These are phyloP conservation scores for Glyphotaelius pellucidus DNA, from an alignment of 2,888 invertebrate genomes.

Conservation along the genomic window DNA sequence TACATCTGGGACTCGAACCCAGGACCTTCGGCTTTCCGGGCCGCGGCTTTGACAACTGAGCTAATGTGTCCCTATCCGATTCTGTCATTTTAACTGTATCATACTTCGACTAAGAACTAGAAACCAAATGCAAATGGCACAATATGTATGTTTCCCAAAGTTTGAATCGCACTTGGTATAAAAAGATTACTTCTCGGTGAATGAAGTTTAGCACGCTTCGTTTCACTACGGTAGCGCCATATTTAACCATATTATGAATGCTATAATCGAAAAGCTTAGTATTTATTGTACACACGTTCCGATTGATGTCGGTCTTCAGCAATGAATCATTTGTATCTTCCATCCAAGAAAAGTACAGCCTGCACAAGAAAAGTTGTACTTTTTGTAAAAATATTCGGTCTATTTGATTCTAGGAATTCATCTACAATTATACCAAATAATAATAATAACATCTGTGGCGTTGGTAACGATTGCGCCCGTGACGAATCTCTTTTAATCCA, in stretches of 20 bases:
- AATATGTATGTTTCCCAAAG: too few species aligned
- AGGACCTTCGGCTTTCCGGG: too few species aligned
- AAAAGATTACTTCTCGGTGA: neutral
- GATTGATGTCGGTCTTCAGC: neutral
- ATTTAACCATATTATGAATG: neutral
- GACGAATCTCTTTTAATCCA: neutral
- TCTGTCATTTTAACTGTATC: too few species aligned
- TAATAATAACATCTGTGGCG: neutral
- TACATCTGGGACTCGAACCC: too few species aligned
- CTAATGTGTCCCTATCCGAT: too few species aligned
- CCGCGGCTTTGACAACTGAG: too few species aligned
- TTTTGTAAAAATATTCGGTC: neutral
- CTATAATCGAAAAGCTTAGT: neutral
- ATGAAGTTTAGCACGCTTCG: neutral
- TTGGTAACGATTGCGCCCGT: neutral
- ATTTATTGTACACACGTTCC: slow-evolving; percentile 2
- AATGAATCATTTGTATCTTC: neutral
- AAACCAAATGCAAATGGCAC: too few species aligned
- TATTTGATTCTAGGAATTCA: neutral
- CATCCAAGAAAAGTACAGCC: neutral
- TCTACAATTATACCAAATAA: neutral
- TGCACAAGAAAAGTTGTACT: neutral
- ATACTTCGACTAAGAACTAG: too few species aligned
- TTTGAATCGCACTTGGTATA: too few species aligned
- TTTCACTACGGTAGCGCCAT: neutral